Conservation (phyloP, 2,113 vertebrate genomes). For the Mus musculus region GRCm39 chr16:56347001-56347500, state of each 20-base stretch:
- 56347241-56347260: not conserved
- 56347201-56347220: not conserved
- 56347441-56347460: not conserved
- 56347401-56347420: not conserved
- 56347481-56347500: not conserved
- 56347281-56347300: slow-evolving; percentile 22
- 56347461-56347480: not conserved
- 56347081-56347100: not conserved
- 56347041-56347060: not conserved
- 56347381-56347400: not conserved
- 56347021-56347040: not conserved
- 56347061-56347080: not conserved
- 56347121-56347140: not conserved
- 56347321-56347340: not conserved
- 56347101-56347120: not conserved
- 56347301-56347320: not conserved
- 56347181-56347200: not conserved
- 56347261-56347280: not conserved
- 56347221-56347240: not conserved
- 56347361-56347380: not conserved
- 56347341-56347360: not conserved
- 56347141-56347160: slow-evolving; percentile 18
- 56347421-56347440: not conserved
- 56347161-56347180: not conserved
- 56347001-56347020: not conserved